Percentiles rank a stretch among this genome's conserved stretches.
Conservation (phyloP, 2,888 invertebrate genomes). For the Sicus ferrugineus region DNA sequence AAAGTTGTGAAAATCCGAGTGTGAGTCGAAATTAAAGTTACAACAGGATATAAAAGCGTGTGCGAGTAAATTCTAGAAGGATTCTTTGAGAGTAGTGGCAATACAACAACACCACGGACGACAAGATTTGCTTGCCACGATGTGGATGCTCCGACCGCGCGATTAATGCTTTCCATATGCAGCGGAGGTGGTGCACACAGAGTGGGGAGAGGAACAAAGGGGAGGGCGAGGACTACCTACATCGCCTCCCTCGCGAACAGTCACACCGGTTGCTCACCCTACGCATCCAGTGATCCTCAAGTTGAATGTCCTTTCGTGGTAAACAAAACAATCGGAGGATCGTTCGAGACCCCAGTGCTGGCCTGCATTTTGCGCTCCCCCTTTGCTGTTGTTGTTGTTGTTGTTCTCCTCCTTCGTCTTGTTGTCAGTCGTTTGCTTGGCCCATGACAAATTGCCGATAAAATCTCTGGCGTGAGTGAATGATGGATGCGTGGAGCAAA, state of each 20-base stretch:
- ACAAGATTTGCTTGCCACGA: background rate
- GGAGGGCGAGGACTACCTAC: background rate
- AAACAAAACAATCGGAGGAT: background rate
- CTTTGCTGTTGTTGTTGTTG: conserved; percentile 36
- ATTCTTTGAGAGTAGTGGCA: background rate
- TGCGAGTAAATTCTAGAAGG: background rate
- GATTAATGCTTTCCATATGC: conserved; percentile 45
- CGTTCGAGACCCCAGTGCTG: background rate
- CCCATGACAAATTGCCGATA: conserved; percentile 59
- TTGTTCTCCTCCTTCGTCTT: conserved; percentile 18
- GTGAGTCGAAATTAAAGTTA: conserved; percentile 18
- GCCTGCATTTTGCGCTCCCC: conserved; percentile 37
- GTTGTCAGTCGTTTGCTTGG: conserved; percentile 39
- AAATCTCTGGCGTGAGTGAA: conserved; percentile 44
- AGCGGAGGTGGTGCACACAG: conserved; percentile 31
- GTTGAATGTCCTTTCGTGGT: conserved; percentile 29
- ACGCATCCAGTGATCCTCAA: background rate
- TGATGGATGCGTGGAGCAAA: conserved; percentile 22
- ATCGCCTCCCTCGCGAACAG: background rate
- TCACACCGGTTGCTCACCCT: background rate
- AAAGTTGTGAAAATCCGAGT: conserved; percentile 12
- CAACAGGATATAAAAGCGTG: conserved; percentile 14
- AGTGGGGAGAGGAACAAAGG: background rate
- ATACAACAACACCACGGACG: background rate
- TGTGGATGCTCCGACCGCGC: background rate